Conservation (phyloP, 1,140 invertebrate species). For the Centruroides vittatus region DNA sequence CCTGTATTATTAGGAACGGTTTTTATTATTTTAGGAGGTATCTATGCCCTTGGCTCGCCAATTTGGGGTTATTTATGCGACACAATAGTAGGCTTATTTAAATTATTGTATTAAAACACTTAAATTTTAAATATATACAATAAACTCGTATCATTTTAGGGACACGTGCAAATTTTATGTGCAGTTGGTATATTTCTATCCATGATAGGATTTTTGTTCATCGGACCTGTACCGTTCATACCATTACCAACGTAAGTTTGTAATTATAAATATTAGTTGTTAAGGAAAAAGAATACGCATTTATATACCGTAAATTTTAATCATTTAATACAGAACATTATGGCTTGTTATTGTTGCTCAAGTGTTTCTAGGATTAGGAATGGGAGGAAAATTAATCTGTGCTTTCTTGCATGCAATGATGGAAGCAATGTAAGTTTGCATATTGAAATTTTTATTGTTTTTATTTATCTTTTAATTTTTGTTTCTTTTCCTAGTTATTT, state of each 20-base stretch:
- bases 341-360: slow-evolving; percentile 51
- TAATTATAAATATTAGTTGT: neutral
- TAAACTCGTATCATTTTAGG: slow-evolving; percentile 2
- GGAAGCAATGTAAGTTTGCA: too few species aligned
- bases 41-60: slow-evolving; percentile 66
- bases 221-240: slow-evolving; percentile 19
- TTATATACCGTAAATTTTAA: too few species aligned
- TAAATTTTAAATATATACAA: too few species aligned
- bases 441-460: too few species aligned
- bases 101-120: neutral
- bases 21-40: slow-evolving; percentile 77
- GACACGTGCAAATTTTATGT: slow-evolving; percentile 8
- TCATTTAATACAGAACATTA: slow-evolving; percentile 35
- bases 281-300: too few species aligned
- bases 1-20: slow-evolving; percentile 62
- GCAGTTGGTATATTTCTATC: slow-evolving; percentile 7
- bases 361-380: slow-evolving; percentile 59
- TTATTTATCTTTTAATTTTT: too few species aligned
- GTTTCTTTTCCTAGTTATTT: too few species aligned
- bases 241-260: slow-evolving; percentile 18
- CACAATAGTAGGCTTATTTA: slow-evolving; percentile 7
- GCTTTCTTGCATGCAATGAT: slow-evolving; percentile 59
- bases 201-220: slow-evolving; percentile 13
- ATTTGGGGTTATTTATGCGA: slow-evolving; percentile 67
- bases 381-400: slow-evolving; percentile 59